These are phyloP conservation scores for Epicampocera succincta DNA, from an alignment of 2,888 invertebrate species.

Conservation along the genomic window DNA sequence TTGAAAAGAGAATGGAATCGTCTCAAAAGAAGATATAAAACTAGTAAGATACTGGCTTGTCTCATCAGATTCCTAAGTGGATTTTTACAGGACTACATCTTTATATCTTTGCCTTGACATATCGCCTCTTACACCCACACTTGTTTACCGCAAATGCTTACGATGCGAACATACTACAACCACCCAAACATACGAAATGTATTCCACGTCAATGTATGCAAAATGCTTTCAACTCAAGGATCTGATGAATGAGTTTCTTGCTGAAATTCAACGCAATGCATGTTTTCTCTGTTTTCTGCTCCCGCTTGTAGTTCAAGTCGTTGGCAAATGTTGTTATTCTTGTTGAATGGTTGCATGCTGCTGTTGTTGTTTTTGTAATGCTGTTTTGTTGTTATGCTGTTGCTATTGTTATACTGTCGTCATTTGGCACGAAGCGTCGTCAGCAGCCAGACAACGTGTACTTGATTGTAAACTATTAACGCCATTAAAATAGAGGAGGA, in stretches of 20 bases:
- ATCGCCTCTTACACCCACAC: too few species aligned
- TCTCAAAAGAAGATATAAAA: too few species aligned
- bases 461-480: conserved; percentile 78
- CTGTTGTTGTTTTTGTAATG: not conserved
- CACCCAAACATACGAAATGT: too few species aligned
- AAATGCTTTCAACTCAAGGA: conserved; percentile 14
- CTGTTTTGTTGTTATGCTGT: conserved; percentile 47
- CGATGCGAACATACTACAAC: too few species aligned
- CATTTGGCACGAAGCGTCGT: conserved; percentile 39
- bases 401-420: conserved; percentile 45
- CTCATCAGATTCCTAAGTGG: too few species aligned
- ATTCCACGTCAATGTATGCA: conserved; percentile 5
- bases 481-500: conserved; percentile 74
- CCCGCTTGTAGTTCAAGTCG: not conserved
- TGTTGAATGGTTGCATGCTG: not conserved
- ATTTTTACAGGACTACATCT: too few species aligned
- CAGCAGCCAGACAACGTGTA: conserved; percentile 56
- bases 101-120: too few species aligned
- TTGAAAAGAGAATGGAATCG: too few species aligned
- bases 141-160: too few species aligned
- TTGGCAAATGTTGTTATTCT: not conserved
- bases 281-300: conserved; percentile 18
- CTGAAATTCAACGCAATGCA: conserved; percentile 52
- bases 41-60: too few species aligned
- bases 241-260: conserved; percentile 60